Percentiles rank a stretch among this genome's conserved stretches.
These are phyloP conservation scores for Trichopoda pennipes DNA, from an alignment of 2,888 invertebrate genomes.

Conservation along the genomic window DNA sequence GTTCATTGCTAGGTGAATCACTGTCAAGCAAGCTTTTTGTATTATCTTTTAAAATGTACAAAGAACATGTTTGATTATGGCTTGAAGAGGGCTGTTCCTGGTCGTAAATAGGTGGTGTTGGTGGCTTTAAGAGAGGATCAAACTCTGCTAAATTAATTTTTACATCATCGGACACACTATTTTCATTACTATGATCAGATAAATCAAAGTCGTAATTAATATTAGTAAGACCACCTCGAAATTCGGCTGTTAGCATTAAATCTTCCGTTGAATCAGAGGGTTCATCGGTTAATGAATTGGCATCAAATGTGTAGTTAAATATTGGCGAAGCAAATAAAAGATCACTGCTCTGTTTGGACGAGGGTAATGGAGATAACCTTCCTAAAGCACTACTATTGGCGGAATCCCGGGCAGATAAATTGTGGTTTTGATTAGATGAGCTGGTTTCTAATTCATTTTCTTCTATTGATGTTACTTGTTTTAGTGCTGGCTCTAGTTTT, in stretches of 20 bases:
- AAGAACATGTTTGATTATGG: slow-evolving; percentile 11
- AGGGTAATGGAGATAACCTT: slow-evolving; percentile 72
- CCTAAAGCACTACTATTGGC: slow-evolving; percentile 70
- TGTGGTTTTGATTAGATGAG: slow-evolving; percentile 61
- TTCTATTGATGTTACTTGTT: slow-evolving; percentile 32
- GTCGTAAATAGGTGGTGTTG: slow-evolving; percentile 38
- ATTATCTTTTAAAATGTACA: slow-evolving; percentile 63
- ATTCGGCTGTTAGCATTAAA: slow-evolving; percentile 79
- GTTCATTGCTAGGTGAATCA: slow-evolving; percentile 79
- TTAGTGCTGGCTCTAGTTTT: slow-evolving; percentile 37
- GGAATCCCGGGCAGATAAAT: slow-evolving; percentile 74
- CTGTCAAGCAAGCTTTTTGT: slow-evolving; percentile 77
- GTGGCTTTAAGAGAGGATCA: slow-evolving; percentile 75
- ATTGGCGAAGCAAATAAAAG: slow-evolving; percentile 84
- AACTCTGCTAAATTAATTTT: slow-evolving; percentile 80
- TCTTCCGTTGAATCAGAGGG: slow-evolving; percentile 82
- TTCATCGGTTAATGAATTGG: slow-evolving; percentile 36
- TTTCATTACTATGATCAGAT: slow-evolving; percentile 88
- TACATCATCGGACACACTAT: slow-evolving; percentile 84
- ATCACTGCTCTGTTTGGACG: slow-evolving; percentile 79
- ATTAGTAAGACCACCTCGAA: slow-evolving; percentile 85
- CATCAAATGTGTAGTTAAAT: slow-evolving; percentile 81
- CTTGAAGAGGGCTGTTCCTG: slow-evolving; percentile 17
- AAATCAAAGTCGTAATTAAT: slow-evolving; percentile 90
- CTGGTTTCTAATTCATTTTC: slow-evolving; percentile 43